Base-by-base conservation (phyloP, 2,888 invertebrate species). In the Globia sparganii region DNA sequence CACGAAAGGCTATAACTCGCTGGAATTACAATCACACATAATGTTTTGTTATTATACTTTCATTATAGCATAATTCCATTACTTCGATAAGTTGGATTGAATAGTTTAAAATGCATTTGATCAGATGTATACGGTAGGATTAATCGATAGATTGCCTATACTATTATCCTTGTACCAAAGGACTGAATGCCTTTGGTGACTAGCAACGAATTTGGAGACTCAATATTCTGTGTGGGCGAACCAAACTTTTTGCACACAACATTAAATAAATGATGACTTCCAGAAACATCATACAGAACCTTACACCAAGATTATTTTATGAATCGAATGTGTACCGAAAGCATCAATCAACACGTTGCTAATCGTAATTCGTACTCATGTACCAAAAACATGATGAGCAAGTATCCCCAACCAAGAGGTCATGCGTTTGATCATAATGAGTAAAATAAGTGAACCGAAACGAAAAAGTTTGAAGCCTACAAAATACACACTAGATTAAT, bases 1-100 rank as follows among this genome's bases (percentile, higher is more conserved):
- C 83, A 84, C 83, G 83, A 75, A 81, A 0, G 25, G 65, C 43
- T 15, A 78, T 81, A 85, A 84, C 62, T 72, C 56, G 34, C 56
- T 53, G 28, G 13, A 78, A 81, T 74, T 84, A 81, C 68, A 83
- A 79, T 69, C 65, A 43, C 58, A 72, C 71, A 49, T 75, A 79
- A 68, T 61, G 31, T 82, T 82, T 82, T 68, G 64, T 69, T 81
- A 59, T 80, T 81, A 61, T 76, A 56, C 59, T 82, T 80, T 67
- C 72, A 64, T 53, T 56, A 13, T n/a, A 72, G 72, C 61, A 62
- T 53, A 58, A 71, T 80, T 61, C 37, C 43, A 66, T 62, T 49
- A 40, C 58, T 34, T 59, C 34, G 40, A 64, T 74, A 80, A 62
- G 56, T 65, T 4, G 11, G 37, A 53, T 13, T 40, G 25, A 65